Evolutionary conservation across 2,113 vertebrate species (phyloP).

Genomic region (human (Homo sapiens)): DNA sequence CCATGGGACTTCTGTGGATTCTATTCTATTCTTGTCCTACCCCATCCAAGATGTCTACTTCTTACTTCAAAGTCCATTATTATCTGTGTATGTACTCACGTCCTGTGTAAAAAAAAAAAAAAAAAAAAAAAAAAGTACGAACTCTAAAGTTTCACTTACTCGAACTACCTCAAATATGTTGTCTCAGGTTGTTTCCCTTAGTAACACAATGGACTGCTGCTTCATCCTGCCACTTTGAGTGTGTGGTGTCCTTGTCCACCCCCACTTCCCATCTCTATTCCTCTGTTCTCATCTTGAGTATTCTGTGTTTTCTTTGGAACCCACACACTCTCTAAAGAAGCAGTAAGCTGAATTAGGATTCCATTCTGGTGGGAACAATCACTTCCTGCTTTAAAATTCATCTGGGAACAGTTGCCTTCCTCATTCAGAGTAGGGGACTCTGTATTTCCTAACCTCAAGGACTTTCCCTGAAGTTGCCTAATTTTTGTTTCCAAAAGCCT

Average conservation of each 20-base stretch:
- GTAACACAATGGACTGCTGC: background rate
- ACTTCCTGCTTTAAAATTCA: background rate
- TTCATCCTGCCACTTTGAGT: background rate
- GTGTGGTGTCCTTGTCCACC: accelerated
- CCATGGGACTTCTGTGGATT: background rate
- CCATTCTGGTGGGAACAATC: background rate
- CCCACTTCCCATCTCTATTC: background rate
- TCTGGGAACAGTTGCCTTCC: background rate
- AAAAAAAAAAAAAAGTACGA: background rate
- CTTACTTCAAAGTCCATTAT: background rate
- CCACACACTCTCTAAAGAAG: background rate
- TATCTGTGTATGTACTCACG: background rate
- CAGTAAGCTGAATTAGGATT: background rate
- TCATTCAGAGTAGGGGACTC: background rate
- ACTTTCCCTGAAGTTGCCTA: background rate
- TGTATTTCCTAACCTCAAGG: background rate
- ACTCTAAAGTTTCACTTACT: background rate
- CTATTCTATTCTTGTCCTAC: background rate
- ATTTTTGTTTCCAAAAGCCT: background rate
- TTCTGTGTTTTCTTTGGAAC: background rate
- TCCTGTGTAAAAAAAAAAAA: background rate
- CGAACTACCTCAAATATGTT: no score
- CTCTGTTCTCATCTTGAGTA: background rate
- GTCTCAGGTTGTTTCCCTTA: background rate
- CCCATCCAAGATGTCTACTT: background rate